Base-by-base conservation (phyloP, 2,888 invertebrate species). In the Eulithis testata region DNA sequence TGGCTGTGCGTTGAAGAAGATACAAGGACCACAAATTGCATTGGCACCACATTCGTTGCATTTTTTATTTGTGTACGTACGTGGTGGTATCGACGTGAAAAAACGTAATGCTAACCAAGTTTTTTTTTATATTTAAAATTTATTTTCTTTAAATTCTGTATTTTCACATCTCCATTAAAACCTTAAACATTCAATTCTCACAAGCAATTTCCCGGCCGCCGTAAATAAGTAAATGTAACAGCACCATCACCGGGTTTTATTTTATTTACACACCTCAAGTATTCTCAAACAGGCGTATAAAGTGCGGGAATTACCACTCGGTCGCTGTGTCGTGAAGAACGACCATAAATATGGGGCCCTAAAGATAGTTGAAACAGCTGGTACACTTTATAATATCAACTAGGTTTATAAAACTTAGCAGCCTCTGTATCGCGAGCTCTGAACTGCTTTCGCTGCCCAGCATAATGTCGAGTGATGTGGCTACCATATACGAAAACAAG, bases 201-300 rank as follows among this genome's bases (percentile, higher is more conserved):
- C 58, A 57, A 63, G 67, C 67, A 60, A 68, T 72, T 70, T 47
- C 61, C 54, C 65, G 63, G 73, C 69, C 66, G 72, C 76, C 77
- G 83, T 87, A 85, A 83, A 86, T 84, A 86, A 82, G 77, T 79
- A 80, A 83, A 82, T 81, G 80, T 82, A 81, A 85, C 82, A 82
- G 78, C 74, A 71, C 84, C 82, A 84, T 88, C 87, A 87, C 82
- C 73, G 75, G 83, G 78, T 83, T 86, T 88, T 85, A 88, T 87
- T 88, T 88, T 88, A 88, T 88, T 87, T 87, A 85, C 84, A 79
- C 83, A 82, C 82, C 83, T 86, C 80, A 82, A 83, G 78, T 81
- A 80, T 83, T 78, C 81, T 80, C 78, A 82, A 81, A 81, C 80
- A 84, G 81, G 83, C 82, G 81, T 80, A 82, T 85, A 80, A 85